Conservation (phyloP, 2,888 invertebrate species). For the Thumatha senex region DNA sequence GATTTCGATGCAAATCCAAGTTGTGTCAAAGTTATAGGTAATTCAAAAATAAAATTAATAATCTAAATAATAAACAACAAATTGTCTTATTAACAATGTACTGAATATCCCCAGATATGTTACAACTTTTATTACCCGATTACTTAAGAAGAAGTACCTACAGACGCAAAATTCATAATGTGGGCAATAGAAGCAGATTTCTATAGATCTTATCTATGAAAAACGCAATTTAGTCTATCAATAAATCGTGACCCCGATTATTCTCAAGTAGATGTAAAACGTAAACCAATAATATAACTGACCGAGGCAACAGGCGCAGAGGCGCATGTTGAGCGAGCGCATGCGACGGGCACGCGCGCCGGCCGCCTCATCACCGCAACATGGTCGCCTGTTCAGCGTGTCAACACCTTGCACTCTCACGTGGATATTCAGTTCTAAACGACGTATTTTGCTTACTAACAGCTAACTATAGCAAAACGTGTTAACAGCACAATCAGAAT, state of each 20-base stretch:
- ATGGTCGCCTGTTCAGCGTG: conserved; percentile 47
- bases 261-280: conserved; percentile 17
- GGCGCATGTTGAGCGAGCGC: conserved; percentile 74
- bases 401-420: conserved; percentile 64
- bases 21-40: no score
- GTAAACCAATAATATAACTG: conserved; percentile 44
- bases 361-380: conserved; percentile 64
- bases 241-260: conserved; percentile 22
- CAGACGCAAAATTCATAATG: no score
- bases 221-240: conserved; percentile 16
- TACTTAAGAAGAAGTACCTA: no score
- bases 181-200: no score
- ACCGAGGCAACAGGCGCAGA: conserved; percentile 80
- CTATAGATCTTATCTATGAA: neutral
- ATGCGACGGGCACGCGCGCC: conserved; percentile 60
- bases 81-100: no score
- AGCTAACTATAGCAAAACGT: conserved; percentile 21
- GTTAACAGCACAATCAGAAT: neutral
- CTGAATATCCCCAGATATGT: no score
- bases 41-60: no score
- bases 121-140: no score
- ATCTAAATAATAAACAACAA: no score
- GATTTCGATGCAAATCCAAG: no score
- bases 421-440: conserved; percentile 65
- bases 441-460: conserved; percentile 58